Evolutionary conservation across 1,140 invertebrate species (phyloP).

Genomic region (Orussus abietinus): DNA sequence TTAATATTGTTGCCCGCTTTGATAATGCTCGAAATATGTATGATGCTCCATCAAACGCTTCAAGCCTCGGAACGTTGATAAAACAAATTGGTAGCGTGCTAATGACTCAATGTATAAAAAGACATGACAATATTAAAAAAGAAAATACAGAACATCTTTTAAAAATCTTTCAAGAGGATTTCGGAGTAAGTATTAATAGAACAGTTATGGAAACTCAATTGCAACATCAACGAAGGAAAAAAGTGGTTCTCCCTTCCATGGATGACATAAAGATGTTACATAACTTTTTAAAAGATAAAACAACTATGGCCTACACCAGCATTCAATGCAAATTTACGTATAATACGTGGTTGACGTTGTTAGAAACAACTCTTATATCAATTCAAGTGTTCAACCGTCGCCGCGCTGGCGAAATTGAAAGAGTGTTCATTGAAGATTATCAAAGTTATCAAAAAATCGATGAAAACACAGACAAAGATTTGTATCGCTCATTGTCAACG

Average conservation of each 20-base stretch:
- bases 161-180: conserved; percentile 1
- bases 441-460: conserved; percentile 1
- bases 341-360: too few species aligned
- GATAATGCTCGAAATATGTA: not conserved
- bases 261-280: conserved; percentile 11
- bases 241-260: conserved; percentile 5
- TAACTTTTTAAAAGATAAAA: conserved; percentile 7
- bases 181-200: conserved; percentile 12
- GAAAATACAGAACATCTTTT: conserved; percentile 11
- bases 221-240: conserved; percentile 9
- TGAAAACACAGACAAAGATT: conserved; percentile 9
- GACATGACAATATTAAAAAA: conserved; percentile 6
- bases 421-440: conserved; percentile 4
- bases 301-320: too few species aligned
- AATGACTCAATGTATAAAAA: conserved; percentile 12
- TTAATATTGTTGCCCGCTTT: conserved; percentile 2
- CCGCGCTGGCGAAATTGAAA: too few species aligned
- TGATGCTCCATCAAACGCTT: conserved; percentile 6
- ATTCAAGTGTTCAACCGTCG: too few species aligned
- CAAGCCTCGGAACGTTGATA: conserved; percentile 9
- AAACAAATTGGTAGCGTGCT: conserved; percentile 7
- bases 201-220: conserved; percentile 8
- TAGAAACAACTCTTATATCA: too few species aligned
- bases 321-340: too few species aligned
- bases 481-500: too few species aligned